Evolutionary conservation across 2,888 invertebrate genomes (phyloP).

Genomic region (Phrixothrix hirtus): DNA sequence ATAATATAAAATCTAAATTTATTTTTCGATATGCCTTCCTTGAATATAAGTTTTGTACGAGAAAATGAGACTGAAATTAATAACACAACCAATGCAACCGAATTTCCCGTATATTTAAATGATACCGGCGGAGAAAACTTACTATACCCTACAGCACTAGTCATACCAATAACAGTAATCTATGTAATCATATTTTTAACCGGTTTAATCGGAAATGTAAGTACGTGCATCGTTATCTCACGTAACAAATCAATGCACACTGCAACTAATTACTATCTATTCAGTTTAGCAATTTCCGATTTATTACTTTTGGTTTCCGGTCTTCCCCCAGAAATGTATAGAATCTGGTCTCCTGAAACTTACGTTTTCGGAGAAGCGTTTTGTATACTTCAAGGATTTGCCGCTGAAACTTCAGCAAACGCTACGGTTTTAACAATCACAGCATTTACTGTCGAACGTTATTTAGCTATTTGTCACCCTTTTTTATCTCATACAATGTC

Average conservation of each 20-base stretch:
- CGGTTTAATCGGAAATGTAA: slow-evolving; percentile 79
- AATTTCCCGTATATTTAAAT: slow-evolving; percentile 2
- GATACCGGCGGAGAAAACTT: slow-evolving; percentile 10
- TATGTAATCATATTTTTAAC: slow-evolving; percentile 78
- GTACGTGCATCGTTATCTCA: slow-evolving; percentile 83
- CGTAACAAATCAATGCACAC: slow-evolving; percentile 83
- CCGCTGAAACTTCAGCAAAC: slow-evolving; percentile 80
- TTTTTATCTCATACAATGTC: slow-evolving; percentile 81
- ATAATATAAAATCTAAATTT: too few species aligned
- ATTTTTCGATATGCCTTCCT: slow-evolving; percentile 14
- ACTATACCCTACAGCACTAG: slow-evolving; percentile 47
- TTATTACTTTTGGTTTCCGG: slow-evolving; percentile 76
- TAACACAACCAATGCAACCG: neutral
- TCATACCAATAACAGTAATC: slow-evolving; percentile 74
- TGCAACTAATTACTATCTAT: slow-evolving; percentile 80
- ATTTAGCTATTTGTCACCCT: slow-evolving; percentile 72
- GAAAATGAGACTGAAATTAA: slow-evolving; percentile 17
- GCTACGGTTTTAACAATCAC: slow-evolving; percentile 73
- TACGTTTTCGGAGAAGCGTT: slow-evolving; percentile 79
- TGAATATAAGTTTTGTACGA: slow-evolving; percentile 5
- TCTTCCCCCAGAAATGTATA: slow-evolving; percentile 81
- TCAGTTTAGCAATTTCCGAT: slow-evolving; percentile 84
- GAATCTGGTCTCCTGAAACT: slow-evolving; percentile 76
- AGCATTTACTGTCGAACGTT: slow-evolving; percentile 72
- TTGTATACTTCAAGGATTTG: slow-evolving; percentile 75